Evolutionary conservation across 2,113 vertebrate genomes (phyloP).

Genomic region (Equus quagga): DNA sequence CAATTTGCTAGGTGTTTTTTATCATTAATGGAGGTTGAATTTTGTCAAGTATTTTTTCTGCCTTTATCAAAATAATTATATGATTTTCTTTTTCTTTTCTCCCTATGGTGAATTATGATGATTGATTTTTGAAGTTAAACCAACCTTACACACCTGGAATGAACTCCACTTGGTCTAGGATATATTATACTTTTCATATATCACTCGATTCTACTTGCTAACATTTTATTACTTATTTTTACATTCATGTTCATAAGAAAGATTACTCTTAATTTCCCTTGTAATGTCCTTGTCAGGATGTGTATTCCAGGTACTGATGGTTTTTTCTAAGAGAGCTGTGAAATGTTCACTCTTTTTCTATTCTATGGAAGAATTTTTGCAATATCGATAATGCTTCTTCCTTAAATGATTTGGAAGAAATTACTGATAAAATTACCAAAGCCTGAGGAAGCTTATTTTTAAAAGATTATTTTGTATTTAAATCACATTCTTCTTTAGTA

Average conservation of each 20-base stretch:
- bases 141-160: background rate
- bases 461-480: constrained; percentile 4
- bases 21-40: background rate
- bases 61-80: background rate
- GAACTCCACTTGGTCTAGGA: background rate
- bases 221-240: background rate
- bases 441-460: background rate
- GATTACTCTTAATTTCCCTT: background rate
- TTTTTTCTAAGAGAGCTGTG: background rate
- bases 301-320: background rate
- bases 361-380: background rate
- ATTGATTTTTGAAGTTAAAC: background rate
- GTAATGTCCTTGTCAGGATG: background rate
- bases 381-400: background rate
- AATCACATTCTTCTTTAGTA: background rate
- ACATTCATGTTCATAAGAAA: background rate
- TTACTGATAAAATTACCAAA: background rate
- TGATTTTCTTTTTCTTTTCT: background rate
- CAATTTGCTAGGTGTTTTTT: background rate
- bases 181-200: background rate
- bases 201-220: background rate
- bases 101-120: background rate
- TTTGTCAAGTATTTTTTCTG: background rate
- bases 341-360: background rate
- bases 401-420: background rate